Conservation (phyloP, 2,113 vertebrate genomes). For the Bettongia penicillata region DNA sequence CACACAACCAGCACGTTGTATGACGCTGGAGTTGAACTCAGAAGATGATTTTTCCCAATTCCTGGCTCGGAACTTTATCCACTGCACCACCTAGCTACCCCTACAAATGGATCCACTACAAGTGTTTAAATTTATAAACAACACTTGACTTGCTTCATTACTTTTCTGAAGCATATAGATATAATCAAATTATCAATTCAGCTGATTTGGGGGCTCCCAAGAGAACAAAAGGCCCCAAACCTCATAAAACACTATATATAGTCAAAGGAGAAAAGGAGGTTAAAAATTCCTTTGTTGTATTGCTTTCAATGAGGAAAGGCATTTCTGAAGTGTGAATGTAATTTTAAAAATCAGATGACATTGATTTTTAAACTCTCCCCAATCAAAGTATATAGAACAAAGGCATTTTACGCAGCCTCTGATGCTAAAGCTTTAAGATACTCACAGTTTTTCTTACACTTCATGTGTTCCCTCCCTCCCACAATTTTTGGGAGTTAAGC, state of each 20-base stretch:
- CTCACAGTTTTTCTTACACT: not conserved
- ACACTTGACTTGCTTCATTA: not conserved
- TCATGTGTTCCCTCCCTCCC: not conserved
- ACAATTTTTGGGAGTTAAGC: conserved; percentile 9
- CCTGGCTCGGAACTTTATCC: no score
- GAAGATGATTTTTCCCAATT: no score
- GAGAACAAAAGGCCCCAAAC: not conserved
- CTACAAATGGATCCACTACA: no score
- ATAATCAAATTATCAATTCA: not conserved
- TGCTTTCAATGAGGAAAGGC: not conserved
- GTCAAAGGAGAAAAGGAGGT: not conserved
- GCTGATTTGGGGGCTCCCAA: not conserved
- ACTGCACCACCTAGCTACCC: no score
- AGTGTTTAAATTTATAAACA: not conserved
- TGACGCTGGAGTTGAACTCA: no score
- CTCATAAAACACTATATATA: not conserved
- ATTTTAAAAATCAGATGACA: conserved; percentile 15
- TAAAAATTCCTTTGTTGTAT: not conserved
- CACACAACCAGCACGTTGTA: no score
- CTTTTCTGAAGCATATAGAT: not conserved
- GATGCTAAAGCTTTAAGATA: not conserved
- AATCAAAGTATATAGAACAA: not conserved
- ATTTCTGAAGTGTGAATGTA: not conserved
- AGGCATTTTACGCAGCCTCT: not conserved
- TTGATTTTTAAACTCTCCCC: not conserved